Base-by-base conservation (phyloP, 2,113 vertebrate species). In the Aix galericulata region DNA sequence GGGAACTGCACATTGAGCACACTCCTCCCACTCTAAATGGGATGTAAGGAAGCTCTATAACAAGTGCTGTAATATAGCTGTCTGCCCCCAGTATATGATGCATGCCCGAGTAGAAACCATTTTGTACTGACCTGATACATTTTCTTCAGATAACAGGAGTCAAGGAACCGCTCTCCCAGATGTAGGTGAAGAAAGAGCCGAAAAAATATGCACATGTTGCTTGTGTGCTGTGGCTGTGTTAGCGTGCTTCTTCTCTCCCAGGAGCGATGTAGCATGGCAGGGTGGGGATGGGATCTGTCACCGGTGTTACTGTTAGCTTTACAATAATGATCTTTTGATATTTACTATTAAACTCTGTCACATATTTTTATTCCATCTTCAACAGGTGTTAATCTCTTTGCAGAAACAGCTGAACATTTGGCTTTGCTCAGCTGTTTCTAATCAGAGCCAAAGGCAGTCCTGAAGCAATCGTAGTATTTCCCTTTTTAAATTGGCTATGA, bases 301-400 rank as follows among this genome's bases (percentile, higher is more conserved):
- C 66, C 68, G 56, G 27, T 56, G 42, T 88, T 90, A 82, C 71
- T 82, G 79, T 91, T 93, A 93, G 79, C 53, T 91, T 93, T 91
- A 90, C 53, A 95, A 52, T 82, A 95, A 88, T 2, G 20, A 73
- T 93, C 76, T 91, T 96, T 95, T 96, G 91, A 95, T 97, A 96
- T 94, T 95, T 92, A 63, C 88, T 89, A 40, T 93, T 69, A 78
- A 95, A 92, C 81, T 71, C 62, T 72, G 63, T 73, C 84, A 82
- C 77, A 79, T 92, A 76, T 92, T 97, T 96, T 95, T 93, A 91
- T 74, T 95, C 76, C 38, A 25, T 95, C 71, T 96, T 94, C 84
- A 95, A 95, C 95, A 97, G 95, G 96, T 97, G 95, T 90, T 97
- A 96, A 97, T 96, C 93, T 91, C 79, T 77, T 92, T 93, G 76